These are phyloP conservation scores for Andrena chrysosceles DNA, from an alignment of 2,888 invertebrate species.

Conservation along the genomic window DNA sequence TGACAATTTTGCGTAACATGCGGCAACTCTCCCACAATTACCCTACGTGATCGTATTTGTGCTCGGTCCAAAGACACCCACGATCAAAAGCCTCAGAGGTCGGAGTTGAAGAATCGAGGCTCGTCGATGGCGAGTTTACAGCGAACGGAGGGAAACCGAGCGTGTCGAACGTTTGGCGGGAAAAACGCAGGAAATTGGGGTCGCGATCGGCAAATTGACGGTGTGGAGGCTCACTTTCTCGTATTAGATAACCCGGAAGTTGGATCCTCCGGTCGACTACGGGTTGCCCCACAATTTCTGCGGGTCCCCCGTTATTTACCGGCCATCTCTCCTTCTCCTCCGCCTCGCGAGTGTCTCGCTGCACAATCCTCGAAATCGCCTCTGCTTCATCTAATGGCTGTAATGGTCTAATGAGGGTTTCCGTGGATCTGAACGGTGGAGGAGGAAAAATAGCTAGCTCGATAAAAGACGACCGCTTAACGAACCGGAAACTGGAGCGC, in stretches of 20 bases:
- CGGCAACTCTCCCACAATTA: no score
- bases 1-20: no score
- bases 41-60: no score
- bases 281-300: constrained; percentile 12
- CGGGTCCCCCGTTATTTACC: constrained; percentile 7
- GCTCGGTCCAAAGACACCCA: no score
- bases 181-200: constrained; percentile 52
- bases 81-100: neutral
- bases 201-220: constrained; percentile 41
- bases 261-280: constrained; percentile 24
- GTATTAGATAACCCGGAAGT: constrained; percentile 63
- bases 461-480: constrained; percentile 70
- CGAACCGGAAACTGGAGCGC: constrained; percentile 75
- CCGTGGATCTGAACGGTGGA: constrained; percentile 19
- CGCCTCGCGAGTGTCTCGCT: neutral
- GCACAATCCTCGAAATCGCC: constrained; percentile 47
- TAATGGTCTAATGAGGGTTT: constrained; percentile 43
- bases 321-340: neutral
- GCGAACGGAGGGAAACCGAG: constrained; percentile 49
- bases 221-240: constrained; percentile 55
- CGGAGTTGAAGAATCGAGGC: neutral
- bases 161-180: constrained; percentile 23
- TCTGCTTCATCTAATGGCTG: constrained; percentile 57
- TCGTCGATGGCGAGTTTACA: constrained; percentile 2
- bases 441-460: constrained; percentile 12